These are phyloP conservation scores for Pseudococcus longispinus DNA, from an alignment of 2,888 invertebrate species.

Conservation along the genomic window DNA sequence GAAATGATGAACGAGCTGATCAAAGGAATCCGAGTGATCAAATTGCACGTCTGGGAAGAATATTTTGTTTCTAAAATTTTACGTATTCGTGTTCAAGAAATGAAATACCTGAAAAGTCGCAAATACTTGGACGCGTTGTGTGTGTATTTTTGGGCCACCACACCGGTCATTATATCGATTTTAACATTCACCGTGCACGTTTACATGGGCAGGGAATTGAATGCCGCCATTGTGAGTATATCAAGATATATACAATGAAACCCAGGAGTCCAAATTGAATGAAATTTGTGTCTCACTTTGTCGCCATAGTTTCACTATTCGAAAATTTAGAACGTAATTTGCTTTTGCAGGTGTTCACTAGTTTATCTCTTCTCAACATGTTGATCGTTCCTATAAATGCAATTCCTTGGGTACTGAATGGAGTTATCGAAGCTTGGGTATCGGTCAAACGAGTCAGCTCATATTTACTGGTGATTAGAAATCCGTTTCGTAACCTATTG, in stretches of 20 bases:
- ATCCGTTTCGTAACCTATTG: too few relatives aligned
- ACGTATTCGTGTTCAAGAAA: conserved; percentile 75
- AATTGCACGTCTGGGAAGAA: conserved; percentile 92
- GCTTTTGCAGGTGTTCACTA: conserved; percentile 77
- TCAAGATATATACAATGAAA: too few relatives aligned
- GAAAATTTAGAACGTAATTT: not conserved
- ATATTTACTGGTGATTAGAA: conserved; percentile 74
- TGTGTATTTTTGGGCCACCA: conserved; percentile 98
- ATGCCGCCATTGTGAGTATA: conserved; percentile 78
- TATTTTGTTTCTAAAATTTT: conserved; percentile 77
- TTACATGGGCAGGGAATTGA: conserved; percentile 77
- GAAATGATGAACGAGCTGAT: conserved; percentile 86
- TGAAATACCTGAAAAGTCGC: conserved; percentile 79
- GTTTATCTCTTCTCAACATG: conserved; percentile 94
- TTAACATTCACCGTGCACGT: conserved; percentile 82
- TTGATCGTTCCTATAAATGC: conserved; percentile 94
- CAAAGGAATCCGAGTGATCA: conserved; percentile 86
- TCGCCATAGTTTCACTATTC: not conserved
- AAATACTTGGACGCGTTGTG: conserved; percentile 97
- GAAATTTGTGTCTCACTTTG: too few relatives aligned
- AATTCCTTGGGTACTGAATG: conserved; percentile 98
- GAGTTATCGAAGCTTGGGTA: conserved; percentile 94
- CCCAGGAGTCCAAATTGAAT: too few relatives aligned
- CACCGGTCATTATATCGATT: conserved; percentile 88
- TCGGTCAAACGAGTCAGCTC: conserved; percentile 87